phyloP scores from a whole-genome alignment of 2,888 invertebrate genomes.

The Leptarthrus brevirostris region DNA sequence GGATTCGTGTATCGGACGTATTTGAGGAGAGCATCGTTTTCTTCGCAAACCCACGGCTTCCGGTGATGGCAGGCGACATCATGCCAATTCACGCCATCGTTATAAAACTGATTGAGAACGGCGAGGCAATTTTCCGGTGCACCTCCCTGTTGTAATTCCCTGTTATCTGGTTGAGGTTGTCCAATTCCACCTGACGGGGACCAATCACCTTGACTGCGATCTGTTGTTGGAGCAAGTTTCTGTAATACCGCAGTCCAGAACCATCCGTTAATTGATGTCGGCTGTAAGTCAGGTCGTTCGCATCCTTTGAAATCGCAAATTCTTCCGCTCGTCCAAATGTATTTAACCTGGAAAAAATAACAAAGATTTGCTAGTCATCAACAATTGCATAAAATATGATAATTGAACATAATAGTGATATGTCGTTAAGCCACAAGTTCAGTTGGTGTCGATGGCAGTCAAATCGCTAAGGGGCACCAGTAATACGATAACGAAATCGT shows the following conservation, averaged over 20 bases:
- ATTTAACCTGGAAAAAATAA: slow-evolving; percentile 74
- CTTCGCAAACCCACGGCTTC: slow-evolving; percentile 90
- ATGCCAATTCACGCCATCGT: slow-evolving; percentile 92
- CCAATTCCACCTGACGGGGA: slow-evolving; percentile 87
- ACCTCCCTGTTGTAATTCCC: slow-evolving; percentile 84
- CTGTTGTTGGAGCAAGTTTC: slow-evolving; percentile 84
- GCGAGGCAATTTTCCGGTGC: slow-evolving; percentile 88
- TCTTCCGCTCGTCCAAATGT: slow-evolving; percentile 92
- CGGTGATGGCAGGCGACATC: slow-evolving; percentile 91
- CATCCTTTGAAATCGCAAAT: slow-evolving; percentile 92
- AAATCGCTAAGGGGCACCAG: too few relatives aligned
- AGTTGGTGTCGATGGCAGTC: too few relatives aligned
- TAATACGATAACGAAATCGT: slow-evolving; percentile 13
- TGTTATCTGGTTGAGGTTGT: slow-evolving; percentile 88
- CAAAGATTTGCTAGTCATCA: too few relatives aligned
- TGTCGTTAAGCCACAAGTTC: too few relatives aligned
- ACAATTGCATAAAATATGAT: too few relatives aligned
- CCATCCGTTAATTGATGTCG: slow-evolving; percentile 86
- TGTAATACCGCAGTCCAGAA: slow-evolving; percentile 91
- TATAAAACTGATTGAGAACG: slow-evolving; percentile 89
- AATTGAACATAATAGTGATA: too few relatives aligned
- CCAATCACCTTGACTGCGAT: slow-evolving; percentile 89
- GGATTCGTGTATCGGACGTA: slow-evolving; percentile 87
- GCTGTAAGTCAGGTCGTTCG: slow-evolving; percentile 85
- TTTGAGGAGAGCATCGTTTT: slow-evolving; percentile 86